phyloP scores from a whole-genome alignment of 2,113 vertebrate species.

The Vicugna pacos region DNA sequence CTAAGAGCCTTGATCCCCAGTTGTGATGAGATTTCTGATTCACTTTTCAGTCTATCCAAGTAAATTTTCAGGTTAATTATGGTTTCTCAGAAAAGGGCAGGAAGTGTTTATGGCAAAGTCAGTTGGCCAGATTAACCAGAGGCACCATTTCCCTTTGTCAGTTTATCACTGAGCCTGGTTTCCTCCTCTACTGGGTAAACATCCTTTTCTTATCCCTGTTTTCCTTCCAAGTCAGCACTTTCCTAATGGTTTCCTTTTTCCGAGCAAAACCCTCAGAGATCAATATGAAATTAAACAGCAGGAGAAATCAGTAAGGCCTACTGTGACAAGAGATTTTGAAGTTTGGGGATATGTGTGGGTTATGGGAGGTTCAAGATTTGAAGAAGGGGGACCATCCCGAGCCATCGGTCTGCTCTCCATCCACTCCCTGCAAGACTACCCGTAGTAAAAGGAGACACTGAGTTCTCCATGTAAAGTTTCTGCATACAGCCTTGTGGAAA shows the following conservation, averaged over 20 bases:
- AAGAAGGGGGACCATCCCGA: background rate
- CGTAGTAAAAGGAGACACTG: background rate
- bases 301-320: background rate
- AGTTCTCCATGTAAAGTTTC: background rate
- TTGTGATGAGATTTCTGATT: background rate
- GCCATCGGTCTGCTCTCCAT: background rate
- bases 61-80: background rate
- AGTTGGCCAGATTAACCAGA: background rate
- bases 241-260: slow-evolving; percentile 59
- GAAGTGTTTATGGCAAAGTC: background rate
- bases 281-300: background rate
- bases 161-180: slow-evolving; percentile 1
- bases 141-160: background rate
- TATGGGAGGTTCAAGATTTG: background rate
- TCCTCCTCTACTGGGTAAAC: slow-evolving; percentile 61
- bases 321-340: background rate
- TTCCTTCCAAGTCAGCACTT: slow-evolving; percentile 58
- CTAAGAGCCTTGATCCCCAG: background rate
- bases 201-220: slow-evolving; percentile 44
- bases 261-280: slow-evolving; percentile 28
- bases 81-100: slow-evolving; percentile 21
- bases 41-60: background rate
- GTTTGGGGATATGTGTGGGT: background rate
- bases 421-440: background rate
- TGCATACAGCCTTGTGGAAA: background rate